These are phyloP conservation scores for Gasterosteus aculeatus DNA, from an alignment of 2,113 vertebrate species.

Conservation along the genomic window DNA sequence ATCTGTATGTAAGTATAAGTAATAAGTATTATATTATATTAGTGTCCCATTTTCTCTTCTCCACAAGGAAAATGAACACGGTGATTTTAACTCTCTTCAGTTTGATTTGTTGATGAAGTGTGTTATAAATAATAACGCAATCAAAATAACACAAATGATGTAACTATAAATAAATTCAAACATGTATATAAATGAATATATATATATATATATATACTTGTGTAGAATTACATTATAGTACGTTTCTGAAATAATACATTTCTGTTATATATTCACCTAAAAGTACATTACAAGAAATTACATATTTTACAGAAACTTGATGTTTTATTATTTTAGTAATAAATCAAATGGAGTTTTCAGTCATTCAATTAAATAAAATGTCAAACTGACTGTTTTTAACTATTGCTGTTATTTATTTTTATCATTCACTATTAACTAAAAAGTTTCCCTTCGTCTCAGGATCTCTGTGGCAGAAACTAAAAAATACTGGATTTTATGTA, in stretches of 20 bases:
- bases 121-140: too few species aligned
- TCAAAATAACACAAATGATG: too few species aligned
- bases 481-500: not conserved
- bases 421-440: not conserved
- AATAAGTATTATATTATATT: not conserved
- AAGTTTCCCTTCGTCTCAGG: too few species aligned
- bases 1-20: not conserved
- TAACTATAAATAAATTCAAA: too few species aligned
- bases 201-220: not conserved
- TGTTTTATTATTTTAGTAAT: too few species aligned
- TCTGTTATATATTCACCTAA: not conserved
- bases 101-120: too few species aligned
- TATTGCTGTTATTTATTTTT: too few species aligned
- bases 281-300: not conserved
- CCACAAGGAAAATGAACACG: not conserved
- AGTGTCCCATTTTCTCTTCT: not conserved
- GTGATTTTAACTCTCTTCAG: too few species aligned
- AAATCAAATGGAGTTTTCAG: not conserved
- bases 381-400: not conserved
- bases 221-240: not conserved
- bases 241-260: not conserved
- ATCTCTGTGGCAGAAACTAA: too few species aligned
- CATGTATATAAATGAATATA: not conserved
- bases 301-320: not conserved
- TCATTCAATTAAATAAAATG: not conserved